Evolutionary conservation across 2,797 vertebrate genomes (phyloP), one percentile per base, ranked within the genome.

Genomic region (Gadopsis marmoratus): DNA sequence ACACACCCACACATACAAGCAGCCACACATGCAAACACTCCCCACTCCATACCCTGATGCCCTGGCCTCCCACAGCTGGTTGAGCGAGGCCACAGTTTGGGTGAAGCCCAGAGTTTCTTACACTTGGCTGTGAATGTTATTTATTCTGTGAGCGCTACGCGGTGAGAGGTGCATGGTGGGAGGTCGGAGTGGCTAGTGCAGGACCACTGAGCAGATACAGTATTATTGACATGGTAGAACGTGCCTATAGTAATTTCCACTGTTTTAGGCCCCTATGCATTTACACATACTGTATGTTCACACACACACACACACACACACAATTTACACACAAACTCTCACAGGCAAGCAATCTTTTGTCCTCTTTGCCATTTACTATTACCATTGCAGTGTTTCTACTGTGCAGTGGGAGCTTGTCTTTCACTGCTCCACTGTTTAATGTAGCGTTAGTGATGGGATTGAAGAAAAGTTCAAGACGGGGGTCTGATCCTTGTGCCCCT

Each of bases 61-160:
- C 72, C 85, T 79, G 83, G 86, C 90, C 89, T 90, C 88, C 84
- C 87, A 89, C 88, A 89, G 88, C 85, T 89, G 87, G 82, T 73
- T 71, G 63, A 87, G 84, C 31, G 71, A 91, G 91, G 92, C 91
- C 89, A 70, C 90, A 91, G 82, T 89, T 89, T 90, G 88, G 89
- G 88, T 85, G 80, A 91, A 88, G 72, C 71, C 62, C 83, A 70
- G 73, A 82, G 69, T 88, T 93, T 88, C 81, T 90, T 86, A 83
- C 88, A 89, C 88, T 93, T 91, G 91, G 88, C 91, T 65, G 80
- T 90, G 81, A 90, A 77, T 85, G 81, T 81, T 95, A 89, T 94
- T 94, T 93, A 89, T 90, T 86, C 91, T 88, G 78, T 5, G 78
- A 90, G 88, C 68, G 64, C 82, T 63, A 61, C 85, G 74, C 48